Base-by-base conservation (phyloP, 2,797 vertebrate species). In the Myotis pilosus region DNA sequence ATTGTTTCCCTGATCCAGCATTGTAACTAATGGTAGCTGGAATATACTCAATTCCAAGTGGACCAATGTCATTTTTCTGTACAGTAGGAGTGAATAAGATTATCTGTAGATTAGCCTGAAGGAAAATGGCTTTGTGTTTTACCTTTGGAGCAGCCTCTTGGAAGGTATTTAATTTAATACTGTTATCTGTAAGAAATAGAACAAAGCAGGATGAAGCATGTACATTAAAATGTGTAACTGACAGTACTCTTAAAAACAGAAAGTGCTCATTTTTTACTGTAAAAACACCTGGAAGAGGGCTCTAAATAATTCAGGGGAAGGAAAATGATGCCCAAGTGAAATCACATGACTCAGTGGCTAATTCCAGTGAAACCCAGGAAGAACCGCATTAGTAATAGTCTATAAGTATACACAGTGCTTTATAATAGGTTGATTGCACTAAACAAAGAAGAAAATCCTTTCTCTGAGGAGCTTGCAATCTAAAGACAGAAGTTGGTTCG, bases 381-480 rank as follows among this genome's bases (percentile, higher is more conserved):
- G 94, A 94, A 84, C 60, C 0, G 71, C 84, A 96, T 96, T 97
- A 96, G 92, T 95, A 76, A 89, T 95, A 94, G 76, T 89, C 91
- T 94, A 30, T 69, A 96, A 97, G 92, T 91, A 89, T 94, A 84
- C 71, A 97, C 89, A 94, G 71, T 82, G 79, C 87, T 94, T 96
- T 92, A 96, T 74, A 91, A 94, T 94, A 95, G 53, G 57, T 91
- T 94, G 94, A 96, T 87, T 94, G 81, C 87, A 92, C 83, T 87
- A 95, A 97, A 96, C 94, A 97, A 97, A 97, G 79, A 78, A 94
- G 90, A 92, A 96, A 97, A 97, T 97, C 91, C 92, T 96, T 96
- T 96, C 80, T 96, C 92, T 68, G 66, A 92, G 76, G 71, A 96
- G 89, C 60, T 96, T 93, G 89, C 33, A 94, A n/a, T 96, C 91